Base-by-base conservation (phyloP, 1,140 invertebrate genomes). In the Zaprionus ghesquierei region DNA sequence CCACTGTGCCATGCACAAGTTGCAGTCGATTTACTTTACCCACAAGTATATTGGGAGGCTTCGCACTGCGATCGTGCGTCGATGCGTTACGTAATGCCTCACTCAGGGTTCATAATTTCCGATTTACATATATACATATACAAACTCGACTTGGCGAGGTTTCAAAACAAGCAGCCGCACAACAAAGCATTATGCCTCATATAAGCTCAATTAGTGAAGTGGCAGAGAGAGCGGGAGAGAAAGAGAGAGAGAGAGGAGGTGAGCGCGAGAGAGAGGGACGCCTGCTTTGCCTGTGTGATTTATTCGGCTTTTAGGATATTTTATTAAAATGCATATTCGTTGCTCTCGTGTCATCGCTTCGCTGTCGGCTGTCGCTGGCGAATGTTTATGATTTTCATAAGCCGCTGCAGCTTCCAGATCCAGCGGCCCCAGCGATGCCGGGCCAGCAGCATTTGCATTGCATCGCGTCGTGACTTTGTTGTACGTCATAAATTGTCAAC, bases 241-340 rank as follows among this genome's bases (percentile, higher is more conserved):
- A 25, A 25, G 15, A 41, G 27, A 3, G 25, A 64, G 15, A 9
- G 10, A 25, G 3, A 38, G 5, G 15, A 3, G 12, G 13, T 35
- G 22, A 6, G 10, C 1, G n/a, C 10, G 35, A 20, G 3, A 22
- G 0, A 58, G 35, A 5, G 33, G 13, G 10, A 15, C n/a, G 22
- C 12, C 13, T 18, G 25, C 8, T n/a, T 27, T 54, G 53, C 18
- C 35, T 75, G 22, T 82, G 90, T 91, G 90, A 91, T 91, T 91
- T 91, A 91, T 91, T 74, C 73, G 90, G 89, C 90, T 91, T 91
- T 91, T 91, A 91, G 77, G 82, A 90, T 91, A 91, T 91, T 91
- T 91, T 91, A 91, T 91, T 91, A 91, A 91, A 91, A 91, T 91
- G 90, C 90, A 91, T 91, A 91, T 91, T 91, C 90, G 90, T 91